phyloP scores from a whole-genome alignment of 2,888 invertebrate genomes.

The Tanypteryx hageni region DNA sequence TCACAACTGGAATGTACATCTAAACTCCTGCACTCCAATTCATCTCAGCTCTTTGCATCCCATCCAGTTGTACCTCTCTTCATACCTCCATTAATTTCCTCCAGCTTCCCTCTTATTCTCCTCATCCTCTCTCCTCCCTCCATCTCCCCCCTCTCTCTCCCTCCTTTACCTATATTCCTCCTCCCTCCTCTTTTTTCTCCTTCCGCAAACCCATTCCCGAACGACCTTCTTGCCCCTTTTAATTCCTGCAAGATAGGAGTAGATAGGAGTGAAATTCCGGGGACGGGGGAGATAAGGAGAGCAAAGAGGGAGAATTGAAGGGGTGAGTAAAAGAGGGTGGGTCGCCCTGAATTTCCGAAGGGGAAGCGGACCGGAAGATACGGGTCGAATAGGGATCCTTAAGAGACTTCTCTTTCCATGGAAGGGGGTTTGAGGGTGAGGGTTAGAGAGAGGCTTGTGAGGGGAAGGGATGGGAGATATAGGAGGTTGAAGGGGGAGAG shows the following conservation, averaged over 20 bases:
- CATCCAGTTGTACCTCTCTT: not conserved
- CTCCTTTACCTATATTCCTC: not conserved
- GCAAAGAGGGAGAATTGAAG: not conserved
- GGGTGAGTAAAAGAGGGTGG: not conserved
- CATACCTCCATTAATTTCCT: constrained; percentile 2
- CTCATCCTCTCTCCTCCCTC: not conserved
- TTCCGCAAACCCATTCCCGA: constrained; percentile 8
- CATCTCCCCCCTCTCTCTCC: not conserved
- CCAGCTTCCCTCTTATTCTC: not conserved
- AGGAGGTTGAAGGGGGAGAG: not conserved
- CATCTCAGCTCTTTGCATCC: not conserved
- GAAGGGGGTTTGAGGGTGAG: not conserved
- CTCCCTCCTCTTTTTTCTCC: constrained; percentile 7
- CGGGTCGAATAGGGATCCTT: not conserved
- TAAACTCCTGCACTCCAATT: not conserved
- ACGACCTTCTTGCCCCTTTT: not conserved
- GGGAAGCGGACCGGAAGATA: not conserved
- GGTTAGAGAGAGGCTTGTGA: not conserved
- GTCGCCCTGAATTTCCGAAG: not conserved
- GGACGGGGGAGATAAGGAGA: not conserved
- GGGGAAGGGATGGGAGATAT: not conserved
- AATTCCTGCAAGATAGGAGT: not conserved
- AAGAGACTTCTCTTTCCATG: not conserved
- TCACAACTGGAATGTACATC: constrained; percentile 7
- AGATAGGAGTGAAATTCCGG: not conserved